Evolutionary conservation across 2,113 vertebrate genomes (phyloP), one percentile per base, ranked within the genome.

Genomic region (Poeciliopsis occidentalis): DNA sequence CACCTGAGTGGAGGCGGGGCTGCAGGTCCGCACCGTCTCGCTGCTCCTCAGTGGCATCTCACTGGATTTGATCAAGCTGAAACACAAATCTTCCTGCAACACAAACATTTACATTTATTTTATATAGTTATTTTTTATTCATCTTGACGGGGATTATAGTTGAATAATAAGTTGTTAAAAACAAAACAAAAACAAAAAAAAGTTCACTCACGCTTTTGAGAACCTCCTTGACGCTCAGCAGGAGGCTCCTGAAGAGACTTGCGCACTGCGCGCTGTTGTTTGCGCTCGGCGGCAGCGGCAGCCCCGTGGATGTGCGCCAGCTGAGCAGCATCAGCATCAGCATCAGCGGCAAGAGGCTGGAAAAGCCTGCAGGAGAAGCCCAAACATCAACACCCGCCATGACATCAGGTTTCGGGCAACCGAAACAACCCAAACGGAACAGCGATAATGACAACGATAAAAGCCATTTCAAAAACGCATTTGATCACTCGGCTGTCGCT

Each of bases 11-110:
- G 32, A 10, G 34, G 5, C 41, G 11, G 94, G 95, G 6, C 90
- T 66, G 75, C 95, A 95, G 60, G 86, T 83, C 26, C 66, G 17
- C 0, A 71, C 60, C 0, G 93, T 94, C 2, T 91, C 80, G 8
- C 69, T 69, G 10, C 73, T 88, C 24, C 60, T 75, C 30, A 92
- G 0, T 27, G 34, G 31, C 65, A 17, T 69, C 24, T 8, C 62
- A 3, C 51, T 30, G 22, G 89, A 89, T n/a, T 30, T 32, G 68
- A 93, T 87, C 15, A 66, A 8, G 6, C 81, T 83, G 12, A 30
- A 26, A 8, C 89, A 94, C 47, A 92, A 13, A 11, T 26, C n/a
- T 5, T 32, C 29, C 90, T 92, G 68, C 41, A 1, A 67, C 1
- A 71, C 0, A 69, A 8, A 54, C 19, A 10, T 0, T 6, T 13